phyloP scores from a whole-genome alignment of 2,888 invertebrate genomes.

The Sphaeridia pumilis region DNA sequence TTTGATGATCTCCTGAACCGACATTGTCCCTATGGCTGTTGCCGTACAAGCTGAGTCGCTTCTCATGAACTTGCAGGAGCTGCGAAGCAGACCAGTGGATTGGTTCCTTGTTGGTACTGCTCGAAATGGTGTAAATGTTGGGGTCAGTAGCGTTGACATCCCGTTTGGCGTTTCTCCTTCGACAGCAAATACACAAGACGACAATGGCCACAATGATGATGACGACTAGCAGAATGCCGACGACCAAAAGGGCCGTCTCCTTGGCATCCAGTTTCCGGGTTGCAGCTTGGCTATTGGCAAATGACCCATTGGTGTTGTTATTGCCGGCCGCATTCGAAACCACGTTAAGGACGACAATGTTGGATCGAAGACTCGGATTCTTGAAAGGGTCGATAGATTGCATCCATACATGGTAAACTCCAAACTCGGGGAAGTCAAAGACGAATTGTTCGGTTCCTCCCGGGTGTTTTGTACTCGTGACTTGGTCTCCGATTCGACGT shows the following conservation, averaged over 20 bases:
- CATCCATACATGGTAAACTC: constrained; percentile 22
- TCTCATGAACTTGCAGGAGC: constrained; percentile 48
- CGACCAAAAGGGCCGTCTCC: neutral
- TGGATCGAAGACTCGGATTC: constrained; percentile 21
- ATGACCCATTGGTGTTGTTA: neutral
- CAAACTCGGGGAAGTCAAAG: constrained; percentile 22
- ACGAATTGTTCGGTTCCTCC: constrained; percentile 26
- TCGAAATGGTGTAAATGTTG: constrained; percentile 34
- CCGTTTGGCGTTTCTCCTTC: constrained; percentile 37
- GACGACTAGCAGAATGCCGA: constrained; percentile 44
- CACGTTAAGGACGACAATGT: constrained; percentile 11
- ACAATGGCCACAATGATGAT: constrained; percentile 43
- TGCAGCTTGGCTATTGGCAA: neutral
- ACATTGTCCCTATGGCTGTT: constrained; percentile 17
- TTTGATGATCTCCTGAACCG: neutral
- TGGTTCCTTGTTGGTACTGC: constrained; percentile 27
- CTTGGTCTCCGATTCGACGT: neutral
- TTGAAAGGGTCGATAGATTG: constrained; percentile 23
- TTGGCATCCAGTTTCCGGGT: neutral
- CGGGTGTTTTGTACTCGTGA: neutral
- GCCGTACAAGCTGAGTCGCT: constrained; percentile 45
- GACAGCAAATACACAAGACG: constrained; percentile 43
- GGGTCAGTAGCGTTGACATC: constrained; percentile 33
- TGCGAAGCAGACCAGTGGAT: constrained; percentile 45
- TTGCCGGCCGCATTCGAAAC: neutral